Conservation (phyloP, 2,888 invertebrate species). For the Elegia similella region DNA sequence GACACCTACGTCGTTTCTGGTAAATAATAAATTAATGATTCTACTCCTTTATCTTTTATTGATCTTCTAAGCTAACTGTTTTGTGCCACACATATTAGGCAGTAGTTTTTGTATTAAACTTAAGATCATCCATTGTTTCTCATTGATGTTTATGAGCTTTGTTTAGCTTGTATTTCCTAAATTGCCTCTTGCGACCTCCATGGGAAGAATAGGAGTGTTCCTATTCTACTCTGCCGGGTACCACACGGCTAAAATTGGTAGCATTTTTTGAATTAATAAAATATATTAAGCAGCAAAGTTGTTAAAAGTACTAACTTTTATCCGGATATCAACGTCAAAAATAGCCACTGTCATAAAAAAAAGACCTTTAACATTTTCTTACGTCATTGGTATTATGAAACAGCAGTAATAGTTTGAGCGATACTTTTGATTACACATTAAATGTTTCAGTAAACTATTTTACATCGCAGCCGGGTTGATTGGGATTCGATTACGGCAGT, state of each 20-base stretch:
- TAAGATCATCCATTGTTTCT: no score
- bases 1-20: slow-evolving; percentile 61
- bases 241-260: no score
- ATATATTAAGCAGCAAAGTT: no score
- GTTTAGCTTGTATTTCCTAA: no score
- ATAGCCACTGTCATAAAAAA: slow-evolving; percentile 16
- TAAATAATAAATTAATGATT: slow-evolving; percentile 71
- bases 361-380: slow-evolving; percentile 5
- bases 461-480: slow-evolving; percentile 67
- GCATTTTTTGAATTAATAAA: no score
- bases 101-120: no score
- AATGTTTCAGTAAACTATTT: slow-evolving; percentile 70
- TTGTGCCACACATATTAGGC: background rate
- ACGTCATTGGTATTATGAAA: slow-evolving; percentile 40
- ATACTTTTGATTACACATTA: slow-evolving; percentile 66
- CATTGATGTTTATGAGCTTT: no score
- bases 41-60: slow-evolving; percentile 54
- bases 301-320: no score
- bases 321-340: background rate
- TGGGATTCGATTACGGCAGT: slow-evolving; percentile 76
- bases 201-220: no score
- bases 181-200: no score
- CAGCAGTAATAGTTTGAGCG: slow-evolving; percentile 56
- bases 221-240: no score
- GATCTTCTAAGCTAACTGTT: background rate